phyloP scores from a whole-genome alignment of 2,888 invertebrate genomes.

The Drosophila ustulata region DNA sequence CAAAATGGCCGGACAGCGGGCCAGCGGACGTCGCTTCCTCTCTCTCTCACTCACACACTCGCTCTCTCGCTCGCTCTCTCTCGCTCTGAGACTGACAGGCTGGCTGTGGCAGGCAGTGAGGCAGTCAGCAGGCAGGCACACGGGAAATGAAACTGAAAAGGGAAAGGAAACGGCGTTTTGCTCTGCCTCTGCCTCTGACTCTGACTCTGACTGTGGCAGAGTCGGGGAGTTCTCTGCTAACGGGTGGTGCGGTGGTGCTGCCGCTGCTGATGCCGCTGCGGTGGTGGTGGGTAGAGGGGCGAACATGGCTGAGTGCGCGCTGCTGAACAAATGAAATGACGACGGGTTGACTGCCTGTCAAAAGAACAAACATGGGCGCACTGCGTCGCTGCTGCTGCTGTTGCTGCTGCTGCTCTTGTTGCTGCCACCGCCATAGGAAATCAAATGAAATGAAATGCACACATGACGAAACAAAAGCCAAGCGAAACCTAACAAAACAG shows the following conservation, averaged over 20 bases:
- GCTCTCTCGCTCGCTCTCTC: slow-evolving; percentile 2
- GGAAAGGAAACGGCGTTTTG: slow-evolving; percentile 80
- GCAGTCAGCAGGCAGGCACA: slow-evolving; percentile 55
- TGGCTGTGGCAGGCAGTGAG: slow-evolving; percentile 60
- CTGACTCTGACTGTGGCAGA: slow-evolving; percentile 10
- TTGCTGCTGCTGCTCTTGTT: slow-evolving; percentile 32
- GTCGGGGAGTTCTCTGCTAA: slow-evolving; percentile 52
- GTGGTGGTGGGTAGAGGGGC: slow-evolving; percentile 50
- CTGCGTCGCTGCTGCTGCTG: slow-evolving; percentile 50
- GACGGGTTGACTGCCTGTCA: slow-evolving; percentile 85
- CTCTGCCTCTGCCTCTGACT: slow-evolving; percentile 50
- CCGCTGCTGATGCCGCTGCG: slow-evolving; percentile 22
- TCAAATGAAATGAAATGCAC: slow-evolving; percentile 81
- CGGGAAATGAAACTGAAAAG: slow-evolving; percentile 82
- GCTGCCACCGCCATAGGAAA: slow-evolving; percentile 74
- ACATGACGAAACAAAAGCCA: slow-evolving; percentile 80
- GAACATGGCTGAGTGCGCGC: slow-evolving; percentile 76
- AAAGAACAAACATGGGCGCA: slow-evolving; percentile 84
- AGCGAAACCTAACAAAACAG: slow-evolving; percentile 55
- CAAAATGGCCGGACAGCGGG: slow-evolving; percentile 84
- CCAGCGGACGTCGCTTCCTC: slow-evolving; percentile 56
- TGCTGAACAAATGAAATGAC: slow-evolving; percentile 83
- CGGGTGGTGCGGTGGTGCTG: slow-evolving; percentile 49
- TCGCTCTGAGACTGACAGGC: slow-evolving; percentile 70
- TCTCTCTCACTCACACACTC: slow-evolving; percentile 2